Evolutionary conservation across 2,113 vertebrate genomes (phyloP).

Genomic region (Gorsachius goisagi): DNA sequence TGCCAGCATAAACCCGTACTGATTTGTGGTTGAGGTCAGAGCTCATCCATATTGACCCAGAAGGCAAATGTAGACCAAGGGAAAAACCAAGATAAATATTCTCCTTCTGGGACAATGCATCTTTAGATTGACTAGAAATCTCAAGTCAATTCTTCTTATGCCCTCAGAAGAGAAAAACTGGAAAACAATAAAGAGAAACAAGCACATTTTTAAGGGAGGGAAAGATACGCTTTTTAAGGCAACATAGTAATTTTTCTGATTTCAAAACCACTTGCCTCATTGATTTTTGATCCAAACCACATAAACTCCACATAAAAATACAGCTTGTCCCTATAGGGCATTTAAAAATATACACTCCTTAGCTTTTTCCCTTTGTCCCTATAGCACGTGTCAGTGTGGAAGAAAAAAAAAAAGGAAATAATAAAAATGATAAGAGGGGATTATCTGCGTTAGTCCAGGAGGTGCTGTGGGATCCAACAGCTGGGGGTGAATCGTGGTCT

Average conservation of each 20-base stretch:
- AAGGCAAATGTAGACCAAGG: slow-evolving; percentile 14
- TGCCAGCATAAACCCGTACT: background rate
- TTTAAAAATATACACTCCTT: slow-evolving; percentile 9
- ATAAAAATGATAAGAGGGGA: background rate
- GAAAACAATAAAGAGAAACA: slow-evolving; percentile 22
- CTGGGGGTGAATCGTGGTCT: background rate
- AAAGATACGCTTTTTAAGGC: slow-evolving; percentile 17
- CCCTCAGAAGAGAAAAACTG: background rate
- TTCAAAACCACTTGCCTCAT: slow-evolving; percentile 47
- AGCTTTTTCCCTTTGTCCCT: background rate
- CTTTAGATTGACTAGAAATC: slow-evolving; percentile 17
- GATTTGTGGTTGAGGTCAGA: background rate
- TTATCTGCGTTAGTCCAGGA: background rate
- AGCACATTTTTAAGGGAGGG: background rate
- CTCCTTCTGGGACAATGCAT: background rate
- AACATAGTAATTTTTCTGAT: slow-evolving; percentile 54
- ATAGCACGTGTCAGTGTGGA: background rate
- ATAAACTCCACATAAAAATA: slow-evolving; percentile 14
- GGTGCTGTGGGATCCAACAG: background rate
- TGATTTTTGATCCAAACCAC: slow-evolving; percentile 64
- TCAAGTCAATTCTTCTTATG: background rate
- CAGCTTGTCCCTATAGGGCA: background rate
- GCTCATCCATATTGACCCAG: background rate
- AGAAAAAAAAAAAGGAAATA: background rate
- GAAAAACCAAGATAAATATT: background rate